A percentile compares a stretch with the other conserved stretches of the same genome.
phyloP scores from a whole-genome alignment of 2,113 vertebrate species.

The Grammomys surdaster region DNA sequence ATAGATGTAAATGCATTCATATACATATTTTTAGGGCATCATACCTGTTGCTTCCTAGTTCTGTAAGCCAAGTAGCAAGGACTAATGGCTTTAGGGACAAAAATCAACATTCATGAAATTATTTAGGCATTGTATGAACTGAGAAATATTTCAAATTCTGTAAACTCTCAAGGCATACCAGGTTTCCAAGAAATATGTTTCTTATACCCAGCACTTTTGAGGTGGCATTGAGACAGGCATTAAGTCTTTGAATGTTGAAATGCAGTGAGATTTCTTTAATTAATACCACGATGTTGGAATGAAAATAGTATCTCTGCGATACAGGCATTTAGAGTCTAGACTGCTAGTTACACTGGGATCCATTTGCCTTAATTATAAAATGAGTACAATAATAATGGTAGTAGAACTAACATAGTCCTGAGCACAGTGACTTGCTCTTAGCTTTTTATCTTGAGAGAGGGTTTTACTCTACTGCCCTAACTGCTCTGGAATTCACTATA shows the following conservation, averaged over 20 bases:
- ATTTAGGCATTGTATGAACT: not conserved
- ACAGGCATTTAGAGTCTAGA: not conserved
- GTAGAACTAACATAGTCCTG: not conserved
- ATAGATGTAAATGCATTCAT: not conserved
- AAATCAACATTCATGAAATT: constrained; percentile 4
- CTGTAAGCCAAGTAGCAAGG: constrained; percentile 7
- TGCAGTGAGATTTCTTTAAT: not conserved
- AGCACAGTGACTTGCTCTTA: not conserved
- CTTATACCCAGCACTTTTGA: no score
- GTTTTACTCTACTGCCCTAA: not conserved
- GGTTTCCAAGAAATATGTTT: constrained; percentile 9
- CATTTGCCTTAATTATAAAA: constrained; percentile 41
- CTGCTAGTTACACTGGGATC: not conserved
- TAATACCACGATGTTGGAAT: not conserved
- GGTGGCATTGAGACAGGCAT: not conserved
- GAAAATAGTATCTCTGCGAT: not conserved
- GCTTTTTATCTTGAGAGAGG: not conserved
- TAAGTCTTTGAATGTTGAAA: constrained; percentile 23
- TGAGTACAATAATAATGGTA: not conserved
- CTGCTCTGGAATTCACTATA: not conserved
- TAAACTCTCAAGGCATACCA: not conserved
- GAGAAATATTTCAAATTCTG: not conserved
- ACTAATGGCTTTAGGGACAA: constrained; percentile 3
- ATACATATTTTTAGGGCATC: constrained; percentile 25
- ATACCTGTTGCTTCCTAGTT: constrained; percentile 15